These are phyloP conservation scores for Amphipoea lucens DNA, from an alignment of 2,888 invertebrate species.

Conservation along the genomic window DNA sequence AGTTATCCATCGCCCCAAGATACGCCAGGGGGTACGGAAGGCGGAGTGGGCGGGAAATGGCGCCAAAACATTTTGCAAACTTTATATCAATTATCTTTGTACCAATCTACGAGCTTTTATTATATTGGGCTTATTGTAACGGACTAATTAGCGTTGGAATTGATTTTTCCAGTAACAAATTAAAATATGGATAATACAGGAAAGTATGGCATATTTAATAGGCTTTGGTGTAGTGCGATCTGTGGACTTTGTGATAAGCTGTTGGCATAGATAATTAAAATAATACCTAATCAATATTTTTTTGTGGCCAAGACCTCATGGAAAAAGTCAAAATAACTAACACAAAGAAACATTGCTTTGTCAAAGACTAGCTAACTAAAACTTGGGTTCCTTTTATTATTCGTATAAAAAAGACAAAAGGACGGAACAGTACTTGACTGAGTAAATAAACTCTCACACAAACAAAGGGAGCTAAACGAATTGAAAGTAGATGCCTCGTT, in stretches of 20 bases:
- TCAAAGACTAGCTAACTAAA: constrained; percentile 45
- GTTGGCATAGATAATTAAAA: background rate
- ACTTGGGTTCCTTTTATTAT: constrained; percentile 64
- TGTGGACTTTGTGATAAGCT: background rate
- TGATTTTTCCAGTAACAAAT: constrained; percentile 19
- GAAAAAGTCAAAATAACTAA: constrained; percentile 25
- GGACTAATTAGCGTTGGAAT: constrained; percentile 46
- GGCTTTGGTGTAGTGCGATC: background rate
- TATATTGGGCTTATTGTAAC: constrained; percentile 58
- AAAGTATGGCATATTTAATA: background rate
- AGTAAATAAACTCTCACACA: constrained; percentile 60
- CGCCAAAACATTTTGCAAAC: constrained; percentile 69
- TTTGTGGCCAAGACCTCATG: background rate
- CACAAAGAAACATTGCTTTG: constrained; percentile 44
- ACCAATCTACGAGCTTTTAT: constrained; percentile 54
- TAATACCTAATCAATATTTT: background rate
- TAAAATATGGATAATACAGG: background rate
- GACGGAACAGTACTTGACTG: constrained; percentile 50
- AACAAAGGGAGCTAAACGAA: constrained; percentile 57
- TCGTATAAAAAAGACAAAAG: constrained; percentile 55
- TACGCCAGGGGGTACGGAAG: constrained; percentile 65
- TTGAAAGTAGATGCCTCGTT: constrained; percentile 56
- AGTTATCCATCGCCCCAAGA: constrained; percentile 85
- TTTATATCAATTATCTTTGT: constrained; percentile 69
- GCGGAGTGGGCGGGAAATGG: constrained; percentile 67